phyloP scores from a whole-genome alignment of 2,113 vertebrate species.

The Grus americana region DNA sequence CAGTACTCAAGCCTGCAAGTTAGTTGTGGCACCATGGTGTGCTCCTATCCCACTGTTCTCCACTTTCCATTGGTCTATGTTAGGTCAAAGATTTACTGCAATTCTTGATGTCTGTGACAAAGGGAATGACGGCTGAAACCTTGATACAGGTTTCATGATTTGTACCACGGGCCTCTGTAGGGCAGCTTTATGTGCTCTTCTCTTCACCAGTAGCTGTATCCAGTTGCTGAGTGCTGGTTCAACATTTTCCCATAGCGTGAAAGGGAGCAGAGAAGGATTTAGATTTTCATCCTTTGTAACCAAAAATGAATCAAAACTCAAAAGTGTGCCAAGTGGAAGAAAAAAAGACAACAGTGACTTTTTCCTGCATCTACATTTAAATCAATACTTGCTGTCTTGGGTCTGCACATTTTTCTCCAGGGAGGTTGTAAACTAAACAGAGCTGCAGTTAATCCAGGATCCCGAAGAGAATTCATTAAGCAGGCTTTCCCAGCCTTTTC shows the following conservation, averaged over 20 bases:
- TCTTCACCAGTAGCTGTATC: background rate
- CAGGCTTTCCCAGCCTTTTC: slow-evolving; percentile 35
- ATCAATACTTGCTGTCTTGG: slow-evolving; percentile 25
- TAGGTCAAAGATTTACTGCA: background rate
- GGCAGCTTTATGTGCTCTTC: background rate
- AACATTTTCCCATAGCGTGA: background rate
- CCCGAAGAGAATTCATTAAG: slow-evolving; percentile 10
- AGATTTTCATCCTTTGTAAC: background rate
- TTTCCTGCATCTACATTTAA: slow-evolving; percentile 21
- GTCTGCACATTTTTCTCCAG: slow-evolving; percentile 39
- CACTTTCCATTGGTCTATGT: background rate
- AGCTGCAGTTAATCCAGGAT: slow-evolving; percentile 54
- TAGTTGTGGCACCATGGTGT: background rate
- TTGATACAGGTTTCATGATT: background rate
- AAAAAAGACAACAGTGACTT: background rate
- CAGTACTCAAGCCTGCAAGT: background rate
- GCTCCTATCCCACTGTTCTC: rapidly evolving
- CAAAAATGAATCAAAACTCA: slow-evolving; percentile 1
- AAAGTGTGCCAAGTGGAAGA: background rate
- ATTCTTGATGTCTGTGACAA: background rate
- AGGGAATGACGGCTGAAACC: background rate
- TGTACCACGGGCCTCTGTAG: background rate
- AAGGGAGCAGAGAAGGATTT: background rate
- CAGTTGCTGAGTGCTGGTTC: background rate
- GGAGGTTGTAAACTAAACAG: slow-evolving; percentile 41